phyloP scores from a whole-genome alignment of 2,113 vertebrate genomes.

The Leptodactylus fuscus region DNA sequence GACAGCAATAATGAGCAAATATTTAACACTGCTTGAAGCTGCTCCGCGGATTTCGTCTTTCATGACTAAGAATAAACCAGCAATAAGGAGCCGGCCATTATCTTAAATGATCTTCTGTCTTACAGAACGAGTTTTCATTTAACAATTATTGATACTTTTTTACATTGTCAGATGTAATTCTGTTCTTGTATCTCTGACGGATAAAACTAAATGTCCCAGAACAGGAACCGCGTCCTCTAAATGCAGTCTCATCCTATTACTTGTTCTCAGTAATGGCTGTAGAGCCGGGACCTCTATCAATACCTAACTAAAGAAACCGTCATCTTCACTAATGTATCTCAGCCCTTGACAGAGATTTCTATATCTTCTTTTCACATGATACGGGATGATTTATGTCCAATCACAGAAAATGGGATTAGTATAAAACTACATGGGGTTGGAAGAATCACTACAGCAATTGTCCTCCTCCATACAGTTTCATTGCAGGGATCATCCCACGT shows the following conservation, averaged over 20 bases:
- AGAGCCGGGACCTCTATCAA: no score
- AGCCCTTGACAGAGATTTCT: no score
- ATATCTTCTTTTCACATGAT: no score
- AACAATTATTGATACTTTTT: not conserved
- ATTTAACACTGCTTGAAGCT: slow-evolving; percentile 16
- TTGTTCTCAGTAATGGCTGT: no score
- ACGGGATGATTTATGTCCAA: no score
- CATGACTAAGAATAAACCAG: slow-evolving; percentile 28
- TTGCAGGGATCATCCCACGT: no score
- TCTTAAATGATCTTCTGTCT: slow-evolving; percentile 12
- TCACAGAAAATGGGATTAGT: no score
- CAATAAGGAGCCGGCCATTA: slow-evolving; percentile 17
- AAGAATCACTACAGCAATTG: no score
- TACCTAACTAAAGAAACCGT: no score
- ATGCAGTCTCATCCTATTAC: not conserved
- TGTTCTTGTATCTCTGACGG: not conserved
- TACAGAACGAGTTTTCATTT: slow-evolving; percentile 2
- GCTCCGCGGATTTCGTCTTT: slow-evolving; percentile 9
- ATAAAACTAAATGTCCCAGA: not conserved
- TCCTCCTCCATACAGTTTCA: no score
- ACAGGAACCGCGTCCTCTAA: not conserved
- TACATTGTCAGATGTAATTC: not conserved
- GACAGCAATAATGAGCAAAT: slow-evolving; percentile 38
- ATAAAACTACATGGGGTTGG: no score
- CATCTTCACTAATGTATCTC: no score